Conservation (phyloP, 2,113 vertebrate species). For the Acrocephalus kingi region DNA sequence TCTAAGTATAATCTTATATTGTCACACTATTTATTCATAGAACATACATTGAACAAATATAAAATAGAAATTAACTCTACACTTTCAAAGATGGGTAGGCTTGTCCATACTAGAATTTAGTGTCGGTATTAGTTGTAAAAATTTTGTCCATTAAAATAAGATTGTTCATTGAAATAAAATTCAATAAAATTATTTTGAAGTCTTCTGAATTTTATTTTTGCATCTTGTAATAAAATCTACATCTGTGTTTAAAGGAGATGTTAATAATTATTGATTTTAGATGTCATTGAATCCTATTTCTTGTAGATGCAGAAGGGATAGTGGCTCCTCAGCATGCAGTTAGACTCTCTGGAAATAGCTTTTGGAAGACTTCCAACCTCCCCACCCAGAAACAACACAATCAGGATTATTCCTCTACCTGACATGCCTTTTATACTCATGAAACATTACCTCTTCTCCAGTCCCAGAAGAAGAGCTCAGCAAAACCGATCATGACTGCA, state of each 20-base stretch:
- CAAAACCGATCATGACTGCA: neutral
- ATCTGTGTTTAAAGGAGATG: neutral
- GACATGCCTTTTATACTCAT: neutral
- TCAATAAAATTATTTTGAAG: neutral
- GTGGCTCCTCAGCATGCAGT: neutral
- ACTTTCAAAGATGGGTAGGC: neutral
- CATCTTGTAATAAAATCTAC: neutral
- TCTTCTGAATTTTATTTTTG: neutral
- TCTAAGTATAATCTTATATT: neutral
- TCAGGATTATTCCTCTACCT: neutral
- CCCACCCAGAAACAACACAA: neutral
- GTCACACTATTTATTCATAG: neutral
- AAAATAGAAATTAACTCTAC: neutral
- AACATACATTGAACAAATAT: neutral
- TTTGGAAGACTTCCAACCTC: neutral
- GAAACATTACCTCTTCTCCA: neutral
- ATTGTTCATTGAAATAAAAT: neutral
- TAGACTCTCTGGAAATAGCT: neutral
- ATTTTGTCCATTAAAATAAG: neutral
- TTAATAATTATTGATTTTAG: neutral
- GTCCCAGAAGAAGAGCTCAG: neutral
- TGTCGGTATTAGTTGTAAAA: neutral
- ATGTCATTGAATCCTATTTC: neutral
- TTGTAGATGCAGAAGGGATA: neutral
- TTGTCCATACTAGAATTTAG: neutral